Conservation (phyloP, 2,888 invertebrate genomes). For the Pocota personata region DNA sequence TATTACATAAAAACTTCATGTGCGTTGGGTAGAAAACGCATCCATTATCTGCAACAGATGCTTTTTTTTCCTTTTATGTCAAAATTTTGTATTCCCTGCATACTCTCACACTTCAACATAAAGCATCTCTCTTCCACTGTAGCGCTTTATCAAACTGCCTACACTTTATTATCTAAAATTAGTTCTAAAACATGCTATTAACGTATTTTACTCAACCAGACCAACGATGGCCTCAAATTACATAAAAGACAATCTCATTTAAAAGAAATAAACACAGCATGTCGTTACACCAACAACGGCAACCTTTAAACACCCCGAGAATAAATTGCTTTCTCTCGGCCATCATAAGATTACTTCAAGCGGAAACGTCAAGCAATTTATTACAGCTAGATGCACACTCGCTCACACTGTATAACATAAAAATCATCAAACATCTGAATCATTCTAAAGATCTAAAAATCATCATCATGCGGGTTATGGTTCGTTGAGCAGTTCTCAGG, state of each 20-base stretch:
- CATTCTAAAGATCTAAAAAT: constrained; percentile 19
- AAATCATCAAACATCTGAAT: constrained; percentile 24
- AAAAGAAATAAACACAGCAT: constrained; percentile 1
- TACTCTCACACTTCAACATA: background rate
- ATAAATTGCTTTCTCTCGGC: constrained; percentile 44
- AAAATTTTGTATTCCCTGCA: too few species aligned
- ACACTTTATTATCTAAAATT: background rate
- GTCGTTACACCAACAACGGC: constrained; percentile 2
- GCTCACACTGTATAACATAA: background rate
- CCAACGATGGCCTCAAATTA: constrained; percentile 10
- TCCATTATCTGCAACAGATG: too few species aligned
- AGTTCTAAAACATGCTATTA: background rate
- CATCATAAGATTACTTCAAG: constrained; percentile 41
- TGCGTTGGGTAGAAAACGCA: too few species aligned
- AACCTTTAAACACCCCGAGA: constrained; percentile 39
- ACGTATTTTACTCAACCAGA: constrained; percentile 5
- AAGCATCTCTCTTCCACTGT: background rate
- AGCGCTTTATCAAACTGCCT: background rate
- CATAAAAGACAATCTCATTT: constrained; percentile 21
- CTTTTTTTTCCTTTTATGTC: too few species aligned
- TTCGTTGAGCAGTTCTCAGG: constrained; percentile 51
- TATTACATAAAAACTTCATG: too few species aligned
- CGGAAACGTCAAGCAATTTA: constrained; percentile 61
- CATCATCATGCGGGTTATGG: constrained; percentile 25
- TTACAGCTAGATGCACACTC: constrained; percentile 14